Conservation (phyloP, 2,113 vertebrate species). For the Apus apus region DNA sequence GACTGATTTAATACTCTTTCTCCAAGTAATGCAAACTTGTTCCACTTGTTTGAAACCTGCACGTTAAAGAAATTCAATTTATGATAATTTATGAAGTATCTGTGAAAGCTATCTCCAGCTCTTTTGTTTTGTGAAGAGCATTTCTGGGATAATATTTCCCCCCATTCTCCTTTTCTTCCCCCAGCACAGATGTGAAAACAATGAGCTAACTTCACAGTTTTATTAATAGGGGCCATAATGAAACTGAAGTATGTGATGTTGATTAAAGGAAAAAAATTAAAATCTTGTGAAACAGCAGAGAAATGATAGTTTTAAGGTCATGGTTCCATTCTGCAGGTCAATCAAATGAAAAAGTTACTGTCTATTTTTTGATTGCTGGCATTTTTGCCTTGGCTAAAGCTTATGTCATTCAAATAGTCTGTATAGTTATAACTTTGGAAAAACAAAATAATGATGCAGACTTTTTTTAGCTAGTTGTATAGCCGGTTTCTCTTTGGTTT, state of each 20-base stretch:
- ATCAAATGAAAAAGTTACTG: neutral
- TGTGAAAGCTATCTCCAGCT: neutral
- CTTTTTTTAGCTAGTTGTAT: neutral
- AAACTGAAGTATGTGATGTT: neutral
- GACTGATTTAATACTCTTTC: neutral
- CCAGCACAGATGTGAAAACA: constrained; percentile 3
- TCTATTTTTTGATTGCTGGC: neutral
- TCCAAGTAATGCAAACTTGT: neutral
- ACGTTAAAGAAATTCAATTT: neutral
- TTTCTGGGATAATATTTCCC: neutral
- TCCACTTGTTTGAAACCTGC: neutral
- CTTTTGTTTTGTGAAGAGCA: neutral
- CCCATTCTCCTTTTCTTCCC: fast-evolving
- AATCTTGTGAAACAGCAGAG: neutral
- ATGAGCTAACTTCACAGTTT: neutral
- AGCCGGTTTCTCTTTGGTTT: neutral
- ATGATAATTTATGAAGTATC: neutral
- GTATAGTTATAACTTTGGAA: neutral
- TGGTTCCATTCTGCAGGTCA: neutral
- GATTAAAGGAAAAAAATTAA: neutral
- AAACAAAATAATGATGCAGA: neutral
- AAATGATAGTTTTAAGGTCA: neutral
- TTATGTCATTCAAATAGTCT: neutral
- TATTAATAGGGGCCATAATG: neutral
- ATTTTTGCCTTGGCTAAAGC: neutral